Conservation (phyloP, 2,888 invertebrate species). For the Helleia helle region DNA sequence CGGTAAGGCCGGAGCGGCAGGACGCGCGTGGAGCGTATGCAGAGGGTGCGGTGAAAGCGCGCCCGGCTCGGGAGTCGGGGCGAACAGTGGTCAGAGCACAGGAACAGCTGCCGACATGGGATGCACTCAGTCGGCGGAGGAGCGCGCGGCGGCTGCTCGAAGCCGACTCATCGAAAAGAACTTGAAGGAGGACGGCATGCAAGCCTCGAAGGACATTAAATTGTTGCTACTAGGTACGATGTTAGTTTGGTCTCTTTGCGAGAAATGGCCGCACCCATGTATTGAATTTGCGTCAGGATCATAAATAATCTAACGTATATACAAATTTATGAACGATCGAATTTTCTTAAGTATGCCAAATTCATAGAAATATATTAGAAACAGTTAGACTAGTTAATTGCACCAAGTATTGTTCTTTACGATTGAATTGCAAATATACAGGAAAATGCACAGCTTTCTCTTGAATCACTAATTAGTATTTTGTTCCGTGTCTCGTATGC, state of each 20-base stretch:
- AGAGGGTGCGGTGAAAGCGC: conserved; percentile 76
- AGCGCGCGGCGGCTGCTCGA: conserved; percentile 97
- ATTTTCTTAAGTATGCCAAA: conserved; percentile 5
- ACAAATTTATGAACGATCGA: neutral
- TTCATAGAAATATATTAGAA: conserved; percentile 7
- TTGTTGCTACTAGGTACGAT: conserved; percentile 93
- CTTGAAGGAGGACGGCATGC: conserved; percentile 98
- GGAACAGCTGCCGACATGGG: conserved; percentile 86
- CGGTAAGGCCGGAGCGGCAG: conserved; percentile 58
- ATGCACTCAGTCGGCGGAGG: conserved; percentile 99
- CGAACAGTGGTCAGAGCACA: conserved; percentile 65
- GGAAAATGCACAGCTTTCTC: conserved; percentile 41
- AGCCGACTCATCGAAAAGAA: conserved; percentile 98
- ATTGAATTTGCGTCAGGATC: conserved; percentile 23
- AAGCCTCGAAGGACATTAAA: conserved; percentile 99
- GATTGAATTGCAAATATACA: conserved; percentile 14
- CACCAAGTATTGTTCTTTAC: neutral
- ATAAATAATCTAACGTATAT: neutral
- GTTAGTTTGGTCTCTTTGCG: conserved; percentile 18
- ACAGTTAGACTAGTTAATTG: conserved; percentile 7
- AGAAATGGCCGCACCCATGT: conserved; percentile 56
- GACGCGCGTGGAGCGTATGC: conserved; percentile 66
- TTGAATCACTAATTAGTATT: conserved; percentile 20
- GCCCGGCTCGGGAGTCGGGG: conserved; percentile 72
- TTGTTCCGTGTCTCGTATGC: conserved; percentile 1